Conservation (phyloP, 2,888 invertebrate species). For the Xestia rhomboidea region DNA sequence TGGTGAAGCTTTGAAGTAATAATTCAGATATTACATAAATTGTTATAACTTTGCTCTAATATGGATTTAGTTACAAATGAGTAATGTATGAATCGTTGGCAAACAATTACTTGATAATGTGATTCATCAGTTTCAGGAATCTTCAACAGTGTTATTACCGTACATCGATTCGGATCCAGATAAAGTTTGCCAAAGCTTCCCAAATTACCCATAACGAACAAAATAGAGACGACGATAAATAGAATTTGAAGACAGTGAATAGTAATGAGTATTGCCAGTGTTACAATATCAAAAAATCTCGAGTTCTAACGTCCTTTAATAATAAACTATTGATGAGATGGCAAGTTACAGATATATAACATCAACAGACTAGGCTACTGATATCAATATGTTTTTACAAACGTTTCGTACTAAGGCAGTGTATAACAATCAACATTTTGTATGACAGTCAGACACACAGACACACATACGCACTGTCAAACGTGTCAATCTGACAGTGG, state of each 20-base stretch:
- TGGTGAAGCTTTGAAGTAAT: conserved; percentile 8
- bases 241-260: conserved; percentile 8
- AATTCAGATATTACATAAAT: not conserved
- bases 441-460: conserved; percentile 60
- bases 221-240: not conserved
- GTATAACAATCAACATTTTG: conserved; percentile 72
- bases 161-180: not conserved
- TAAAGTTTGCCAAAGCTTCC: not conserved
- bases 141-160: not conserved
- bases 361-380: conserved; percentile 76
- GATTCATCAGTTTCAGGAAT: not conserved
- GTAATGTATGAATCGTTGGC: not conserved
- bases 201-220: not conserved
- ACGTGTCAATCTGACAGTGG: not conserved
- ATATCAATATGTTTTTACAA: conserved; percentile 66
- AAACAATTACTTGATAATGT: not conserved
- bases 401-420: conserved; percentile 80
- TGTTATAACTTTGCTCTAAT: not conserved
- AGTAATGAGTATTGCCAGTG: conserved; percentile 46
- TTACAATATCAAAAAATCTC: conserved; percentile 39
- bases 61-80: not conserved
- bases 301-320: conserved; percentile 36
- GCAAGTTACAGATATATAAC: conserved; percentile 67
- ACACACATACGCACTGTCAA: not conserved
- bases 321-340: conserved; percentile 52